Base-by-base conservation (phyloP, 2,113 vertebrate genomes). In the Microtus richardsoni region DNA sequence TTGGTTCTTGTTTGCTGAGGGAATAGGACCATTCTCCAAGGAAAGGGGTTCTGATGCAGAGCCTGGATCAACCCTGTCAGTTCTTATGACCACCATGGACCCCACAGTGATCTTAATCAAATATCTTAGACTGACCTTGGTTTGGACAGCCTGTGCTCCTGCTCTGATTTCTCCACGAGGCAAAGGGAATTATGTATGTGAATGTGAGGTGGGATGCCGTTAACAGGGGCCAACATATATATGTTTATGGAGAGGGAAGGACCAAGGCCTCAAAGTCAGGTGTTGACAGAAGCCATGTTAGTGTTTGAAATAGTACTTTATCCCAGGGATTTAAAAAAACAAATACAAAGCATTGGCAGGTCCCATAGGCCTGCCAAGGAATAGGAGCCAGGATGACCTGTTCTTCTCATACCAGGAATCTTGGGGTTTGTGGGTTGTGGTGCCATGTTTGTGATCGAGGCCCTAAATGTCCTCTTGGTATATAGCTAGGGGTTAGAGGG, bases 261-360 rank as follows among this genome's bases (percentile, higher is more conserved):
- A 96, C 80, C 96, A 98, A 97, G 95, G 60, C 39, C 93, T 64
- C 77, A 94, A 97, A 94, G 96, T 92, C 94, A 96, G 97, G 83
- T 96, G 97, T 94, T 97, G 98, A 98, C 98, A 98, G 95, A 98
- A 98, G 96, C 97, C 97, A 98, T 52, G 92, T 80, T 94, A 83
- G 0, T 1, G 94, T 95, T 97, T 96, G 88, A 91, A 96, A 92
- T 92, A 92, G 98, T 91, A 98, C 97, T 97, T 98, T 96, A 97
- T 96, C 89, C 39, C 7, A 73, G 86, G 54, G 54, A 58, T 86
- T 80, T 10, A 90, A 95, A 98, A 98, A 96, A 66, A 88, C 97
- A 75, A 75, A 24, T 30, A 16, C 14, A 49, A 30, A 30, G 54
- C 54, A 30, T 12, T 66, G 19, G 73, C 17, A 9, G 39, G 93